Conservation (phyloP, 2,888 invertebrate genomes). For the Lasioglossum zephyrum region DNA sequence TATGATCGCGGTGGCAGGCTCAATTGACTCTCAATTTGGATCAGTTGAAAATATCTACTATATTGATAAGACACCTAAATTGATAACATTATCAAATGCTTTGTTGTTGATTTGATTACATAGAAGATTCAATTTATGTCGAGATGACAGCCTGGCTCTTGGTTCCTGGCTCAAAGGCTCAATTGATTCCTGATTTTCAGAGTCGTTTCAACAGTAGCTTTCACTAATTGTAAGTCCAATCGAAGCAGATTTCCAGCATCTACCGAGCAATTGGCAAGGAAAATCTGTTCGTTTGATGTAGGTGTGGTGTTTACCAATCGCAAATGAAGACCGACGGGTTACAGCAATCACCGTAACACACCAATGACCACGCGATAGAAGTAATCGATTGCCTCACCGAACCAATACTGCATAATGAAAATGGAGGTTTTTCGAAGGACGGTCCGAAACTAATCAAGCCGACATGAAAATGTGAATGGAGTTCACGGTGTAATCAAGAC, state of each 20-base stretch:
- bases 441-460: not conserved
- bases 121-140: too few species aligned
- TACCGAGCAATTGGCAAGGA: conserved; percentile 2
- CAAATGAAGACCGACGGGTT: conserved; percentile 23
- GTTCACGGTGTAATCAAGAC: not conserved
- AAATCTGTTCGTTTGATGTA: conserved; percentile 13
- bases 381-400: conserved; percentile 30
- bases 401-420: conserved; percentile 21
- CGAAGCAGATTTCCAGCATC: not conserved
- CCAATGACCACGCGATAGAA: conserved; percentile 31
- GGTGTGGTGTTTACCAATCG: conserved; percentile 25
- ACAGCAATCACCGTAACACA: conserved; percentile 28
- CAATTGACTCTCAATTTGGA: too few species aligned
- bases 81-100: too few species aligned
- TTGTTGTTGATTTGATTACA: too few species aligned
- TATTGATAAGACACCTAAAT: too few species aligned
- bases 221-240: not conserved
- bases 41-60: too few species aligned
- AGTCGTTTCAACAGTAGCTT: not conserved
- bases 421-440: conserved; percentile 29
- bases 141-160: too few species aligned
- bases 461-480: not conserved
- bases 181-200: not conserved
- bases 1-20: too few species aligned
- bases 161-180: too few species aligned